Percentiles rank a stretch among this genome's conserved stretches.
phyloP scores from a whole-genome alignment of 2,797 vertebrate species.

The Pseudochaenichthys georgianus region DNA sequence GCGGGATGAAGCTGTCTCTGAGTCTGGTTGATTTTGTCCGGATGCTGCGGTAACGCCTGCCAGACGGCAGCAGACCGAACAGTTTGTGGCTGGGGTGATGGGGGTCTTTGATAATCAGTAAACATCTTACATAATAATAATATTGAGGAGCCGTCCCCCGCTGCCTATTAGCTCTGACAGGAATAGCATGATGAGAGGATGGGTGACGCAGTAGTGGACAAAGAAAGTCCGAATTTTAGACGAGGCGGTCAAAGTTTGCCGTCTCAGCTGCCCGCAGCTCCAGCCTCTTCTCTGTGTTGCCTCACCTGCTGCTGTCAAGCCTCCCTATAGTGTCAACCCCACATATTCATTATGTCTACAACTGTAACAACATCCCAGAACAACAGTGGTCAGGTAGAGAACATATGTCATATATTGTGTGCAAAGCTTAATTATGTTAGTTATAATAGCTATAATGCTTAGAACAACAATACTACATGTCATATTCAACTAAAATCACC shows the following conservation, averaged over 20 bases:
- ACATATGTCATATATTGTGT: not conserved
- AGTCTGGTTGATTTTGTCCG: too few species aligned
- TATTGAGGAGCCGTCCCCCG: not conserved
- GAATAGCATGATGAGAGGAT: slow-evolving; percentile 26
- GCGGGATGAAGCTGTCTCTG: too few species aligned
- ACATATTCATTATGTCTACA: slow-evolving; percentile 11
- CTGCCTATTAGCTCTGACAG: slow-evolving; percentile 18
- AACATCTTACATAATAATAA: slow-evolving; percentile 19
- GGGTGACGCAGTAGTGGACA: slow-evolving; percentile 21
- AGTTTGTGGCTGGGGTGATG: too few species aligned
- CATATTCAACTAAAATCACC: not conserved
- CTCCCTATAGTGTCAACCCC: too few species aligned
- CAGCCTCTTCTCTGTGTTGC: slow-evolving; percentile 20
- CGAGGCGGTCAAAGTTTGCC: slow-evolving; percentile 22
- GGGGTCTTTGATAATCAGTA: not conserved
- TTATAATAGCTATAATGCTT: not conserved
- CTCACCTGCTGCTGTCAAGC: not conserved
- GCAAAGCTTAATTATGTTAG: not conserved
- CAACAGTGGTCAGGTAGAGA: not conserved
- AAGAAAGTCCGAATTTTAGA: slow-evolving; percentile 12
- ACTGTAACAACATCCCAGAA: not conserved
- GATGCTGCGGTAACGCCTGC: too few species aligned
- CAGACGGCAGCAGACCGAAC: too few species aligned
- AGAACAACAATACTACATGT: not conserved
- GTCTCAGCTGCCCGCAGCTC: slow-evolving; percentile 19